These are phyloP conservation scores for Bombus turneri DNA, from an alignment of 1,140 invertebrate species.

Conservation along the genomic window DNA sequence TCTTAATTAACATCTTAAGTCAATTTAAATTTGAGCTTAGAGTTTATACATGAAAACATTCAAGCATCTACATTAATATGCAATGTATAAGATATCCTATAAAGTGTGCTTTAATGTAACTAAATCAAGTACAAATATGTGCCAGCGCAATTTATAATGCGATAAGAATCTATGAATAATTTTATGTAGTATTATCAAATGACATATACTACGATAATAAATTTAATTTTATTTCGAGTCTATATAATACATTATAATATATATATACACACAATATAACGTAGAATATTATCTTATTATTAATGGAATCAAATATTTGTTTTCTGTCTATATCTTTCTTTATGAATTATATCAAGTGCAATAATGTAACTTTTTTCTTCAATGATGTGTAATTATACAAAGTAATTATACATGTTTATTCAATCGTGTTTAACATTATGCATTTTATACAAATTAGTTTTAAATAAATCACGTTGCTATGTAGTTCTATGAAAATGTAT, in stretches of 20 bases:
- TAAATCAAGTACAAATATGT: slow-evolving; percentile 42
- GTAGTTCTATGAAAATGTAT: not conserved
- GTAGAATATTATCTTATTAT: not conserved
- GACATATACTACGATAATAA: not conserved
- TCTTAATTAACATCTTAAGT: not conserved
- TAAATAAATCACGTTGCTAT: not conserved
- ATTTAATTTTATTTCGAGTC: not conserved
- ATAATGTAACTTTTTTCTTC: not conserved
- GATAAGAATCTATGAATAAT: not conserved
- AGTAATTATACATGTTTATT: not conserved
- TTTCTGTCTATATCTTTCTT: not conserved
- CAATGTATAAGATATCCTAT: slow-evolving; percentile 33
- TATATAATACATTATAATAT: slow-evolving; percentile 5
- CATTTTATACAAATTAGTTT: slow-evolving; percentile 1
- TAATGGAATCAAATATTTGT: not conserved
- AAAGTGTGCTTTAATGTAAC: slow-evolving; percentile 31
- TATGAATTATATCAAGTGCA: not conserved
- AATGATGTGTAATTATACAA: not conserved
- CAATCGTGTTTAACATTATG: not conserved
- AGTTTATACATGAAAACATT: slow-evolving; percentile 1
- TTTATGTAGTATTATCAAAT: not conserved
- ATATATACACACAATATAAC: not conserved
- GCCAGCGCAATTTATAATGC: slow-evolving; percentile 5
- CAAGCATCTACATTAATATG: slow-evolving; percentile 24
- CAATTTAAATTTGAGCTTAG: not conserved